Conservation (phyloP, 2,113 vertebrate species). For the Aix galericulata region DNA sequence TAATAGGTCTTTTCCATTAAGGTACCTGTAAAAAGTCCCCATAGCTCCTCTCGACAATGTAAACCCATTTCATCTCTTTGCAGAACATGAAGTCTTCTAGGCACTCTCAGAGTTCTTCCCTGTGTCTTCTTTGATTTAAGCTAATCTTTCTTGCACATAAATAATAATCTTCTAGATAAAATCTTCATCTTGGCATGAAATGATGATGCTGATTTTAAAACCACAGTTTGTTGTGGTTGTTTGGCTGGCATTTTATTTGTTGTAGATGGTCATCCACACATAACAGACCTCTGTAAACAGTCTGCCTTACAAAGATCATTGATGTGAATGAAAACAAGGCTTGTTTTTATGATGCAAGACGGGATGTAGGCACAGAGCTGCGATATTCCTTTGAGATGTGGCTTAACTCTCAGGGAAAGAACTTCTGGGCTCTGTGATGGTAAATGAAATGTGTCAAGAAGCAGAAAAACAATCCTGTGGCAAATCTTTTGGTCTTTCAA, state of each 20-base stretch:
- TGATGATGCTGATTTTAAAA: background rate
- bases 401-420: background rate
- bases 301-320: background rate
- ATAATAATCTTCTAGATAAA: background rate
- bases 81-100: background rate
- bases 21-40: background rate
- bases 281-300: background rate
- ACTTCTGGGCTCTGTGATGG: background rate
- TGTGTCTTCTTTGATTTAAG: background rate
- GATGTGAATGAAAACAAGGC: background rate
- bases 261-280: background rate
- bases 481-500: background rate
- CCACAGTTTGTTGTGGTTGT: background rate
- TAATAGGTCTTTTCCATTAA: background rate
- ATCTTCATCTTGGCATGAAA: background rate
- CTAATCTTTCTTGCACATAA: background rate
- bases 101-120: background rate
- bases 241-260: background rate
- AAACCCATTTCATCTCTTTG: background rate
- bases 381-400: background rate
- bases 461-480: background rate
- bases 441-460: background rate
- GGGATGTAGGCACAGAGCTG: background rate
- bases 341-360: background rate
- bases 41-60: rapidly evolving